Evolutionary conservation across 2,888 invertebrate genomes (phyloP), one percentile per base, ranked within the genome.

Genomic region (Eutolmus rufibarbis): DNA sequence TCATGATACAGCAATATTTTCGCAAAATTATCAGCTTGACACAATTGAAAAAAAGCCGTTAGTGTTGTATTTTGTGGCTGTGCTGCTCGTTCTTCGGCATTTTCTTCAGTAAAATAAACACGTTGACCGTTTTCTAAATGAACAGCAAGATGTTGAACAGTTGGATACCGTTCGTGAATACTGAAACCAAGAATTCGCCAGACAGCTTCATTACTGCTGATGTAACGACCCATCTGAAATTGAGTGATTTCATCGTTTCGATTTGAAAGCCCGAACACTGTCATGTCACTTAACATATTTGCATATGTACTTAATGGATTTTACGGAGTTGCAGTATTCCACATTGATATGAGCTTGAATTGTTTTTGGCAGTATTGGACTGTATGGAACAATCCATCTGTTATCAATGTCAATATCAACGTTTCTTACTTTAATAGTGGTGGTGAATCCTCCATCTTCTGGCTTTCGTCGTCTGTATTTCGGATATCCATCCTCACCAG

Each of bases 291-390:
- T 5, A 57, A 57, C 37, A 57, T 84, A n/a, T 66, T 84, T 5
- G 66, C 84, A n/a, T n/a, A n/a, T n/a, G n/a, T n/a, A n/a, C n/a
- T n/a, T n/a, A 31, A 84, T 91, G 23, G 84, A 84, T 66, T 84
- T 84, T 8, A 84, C 66, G 12, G 84, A 84, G 40, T 40, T 66
- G 89, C 93, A 93, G 88, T 86, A 91, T 88, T 93, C 92, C 14
- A 93, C 91, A 89, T 93, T 92, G n/a, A 91, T 91, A 88, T 92
- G 91, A 1, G 91, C 90, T 77, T 91, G 89, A 78, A 90, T 91
- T 14, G 89, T 66, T 66, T 74, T 66, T 3, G 89, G 90, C 5
- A 91, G 90, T 57, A 91, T 57, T 82, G 91, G 91, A 12, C 88
- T 90, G 89, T 91, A 91, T 43, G 91, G 91, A 7, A 92, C 91